These are phyloP conservation scores for Panorpa germanica DNA, from an alignment of 2,888 invertebrate genomes.

Conservation along the genomic window DNA sequence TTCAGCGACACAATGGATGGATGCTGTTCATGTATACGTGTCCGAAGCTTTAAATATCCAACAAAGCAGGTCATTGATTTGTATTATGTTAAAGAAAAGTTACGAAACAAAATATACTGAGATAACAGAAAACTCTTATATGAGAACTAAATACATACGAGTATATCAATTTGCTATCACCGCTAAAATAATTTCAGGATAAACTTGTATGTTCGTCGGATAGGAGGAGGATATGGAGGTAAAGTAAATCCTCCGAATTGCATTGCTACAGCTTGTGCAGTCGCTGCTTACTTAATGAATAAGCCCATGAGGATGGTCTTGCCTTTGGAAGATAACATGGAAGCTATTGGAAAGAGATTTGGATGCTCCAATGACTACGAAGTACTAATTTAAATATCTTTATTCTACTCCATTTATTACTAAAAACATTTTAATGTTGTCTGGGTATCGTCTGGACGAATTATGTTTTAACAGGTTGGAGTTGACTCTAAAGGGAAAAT, in stretches of 20 bases:
- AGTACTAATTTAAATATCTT: slow-evolving; percentile 19
- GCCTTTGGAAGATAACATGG: slow-evolving; percentile 53
- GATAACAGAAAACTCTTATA: too few relatives aligned
- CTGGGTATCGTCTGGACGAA: too few relatives aligned
- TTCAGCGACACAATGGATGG: slow-evolving; percentile 37
- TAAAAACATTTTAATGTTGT: too few relatives aligned
- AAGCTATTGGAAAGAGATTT: slow-evolving; percentile 43
- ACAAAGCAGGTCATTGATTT: slow-evolving; percentile 41
- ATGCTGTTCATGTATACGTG: slow-evolving; percentile 31
- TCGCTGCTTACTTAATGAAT: slow-evolving; percentile 37
- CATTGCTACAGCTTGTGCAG: slow-evolving; percentile 38
- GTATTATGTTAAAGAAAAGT: too few relatives aligned
- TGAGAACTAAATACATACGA: too few relatives aligned
- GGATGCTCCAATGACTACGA: slow-evolving; percentile 43
- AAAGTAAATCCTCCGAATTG: slow-evolving; percentile 39
- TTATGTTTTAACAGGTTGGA: too few relatives aligned
- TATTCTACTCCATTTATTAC: slow-evolving; percentile 16
- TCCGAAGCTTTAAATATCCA: slow-evolving; percentile 31
- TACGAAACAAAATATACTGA: too few relatives aligned
- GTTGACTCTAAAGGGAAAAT: slow-evolving; percentile 43
- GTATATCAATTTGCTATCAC: too few relatives aligned
- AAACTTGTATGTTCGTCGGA: slow-evolving; percentile 36
- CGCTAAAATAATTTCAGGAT: too few relatives aligned
- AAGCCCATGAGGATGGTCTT: slow-evolving; percentile 52
- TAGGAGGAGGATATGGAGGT: slow-evolving; percentile 49